Conservation (phyloP, 2,113 vertebrate genomes). For the Eolophus roseicapilla region DNA sequence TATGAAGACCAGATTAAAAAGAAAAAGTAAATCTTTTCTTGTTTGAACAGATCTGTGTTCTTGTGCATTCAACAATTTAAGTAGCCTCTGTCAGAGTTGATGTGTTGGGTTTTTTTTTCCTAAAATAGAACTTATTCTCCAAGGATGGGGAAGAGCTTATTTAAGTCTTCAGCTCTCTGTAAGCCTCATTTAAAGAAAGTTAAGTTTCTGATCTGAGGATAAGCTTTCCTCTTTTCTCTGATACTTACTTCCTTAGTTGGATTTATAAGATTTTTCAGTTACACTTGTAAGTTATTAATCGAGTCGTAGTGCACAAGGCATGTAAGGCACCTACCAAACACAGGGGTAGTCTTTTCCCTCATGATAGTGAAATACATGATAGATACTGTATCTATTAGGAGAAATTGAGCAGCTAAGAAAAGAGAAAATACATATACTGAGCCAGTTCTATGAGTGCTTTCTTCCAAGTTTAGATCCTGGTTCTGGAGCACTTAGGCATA, state of each 20-base stretch:
- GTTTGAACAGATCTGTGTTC: background rate
- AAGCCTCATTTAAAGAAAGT: background rate
- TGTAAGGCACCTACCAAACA: background rate
- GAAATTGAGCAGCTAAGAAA: background rate
- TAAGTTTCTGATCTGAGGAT: constrained; percentile 1
- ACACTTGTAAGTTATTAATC: background rate
- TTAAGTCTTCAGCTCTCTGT: background rate
- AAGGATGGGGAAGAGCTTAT: background rate
- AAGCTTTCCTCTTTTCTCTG: background rate
- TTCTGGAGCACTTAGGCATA: background rate
- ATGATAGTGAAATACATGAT: background rate
- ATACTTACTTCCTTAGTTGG: background rate
- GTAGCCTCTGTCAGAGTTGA: background rate
- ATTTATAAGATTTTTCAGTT: background rate
- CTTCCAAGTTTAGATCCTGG: background rate
- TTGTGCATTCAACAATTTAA: background rate
- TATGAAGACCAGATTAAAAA: background rate
- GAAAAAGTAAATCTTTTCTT: background rate
- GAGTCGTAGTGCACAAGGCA: background rate
- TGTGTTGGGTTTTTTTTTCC: background rate
- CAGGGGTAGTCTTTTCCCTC: background rate
- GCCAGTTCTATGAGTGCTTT: background rate
- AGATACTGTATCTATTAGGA: background rate
- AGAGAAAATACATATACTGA: background rate
- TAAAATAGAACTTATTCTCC: background rate